Conservation (phyloP, 2,888 invertebrate genomes). For the Hyles lineata region DNA sequence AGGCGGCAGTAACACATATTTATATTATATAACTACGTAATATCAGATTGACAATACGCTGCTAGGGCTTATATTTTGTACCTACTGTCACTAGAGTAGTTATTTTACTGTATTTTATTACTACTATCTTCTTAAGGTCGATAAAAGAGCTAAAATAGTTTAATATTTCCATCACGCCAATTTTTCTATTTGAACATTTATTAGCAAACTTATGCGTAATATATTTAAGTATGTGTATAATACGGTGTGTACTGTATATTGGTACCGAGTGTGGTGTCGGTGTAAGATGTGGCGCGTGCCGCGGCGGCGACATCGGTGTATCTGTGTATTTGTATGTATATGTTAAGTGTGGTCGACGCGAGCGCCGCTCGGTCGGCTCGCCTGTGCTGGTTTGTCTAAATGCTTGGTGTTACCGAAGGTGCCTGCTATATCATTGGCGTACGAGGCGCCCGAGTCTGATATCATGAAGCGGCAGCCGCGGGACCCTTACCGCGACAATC, state of each 20-base stretch:
- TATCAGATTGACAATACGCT: conserved; percentile 53
- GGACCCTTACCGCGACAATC: conserved; percentile 98
- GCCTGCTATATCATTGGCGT: conserved; percentile 99
- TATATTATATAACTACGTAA: conserved; percentile 52
- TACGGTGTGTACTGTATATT: conserved; percentile 47
- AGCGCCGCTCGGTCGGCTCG: conserved; percentile 47
- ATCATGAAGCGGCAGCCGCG: conserved; percentile 99
- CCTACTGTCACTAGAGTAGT: conserved; percentile 75
- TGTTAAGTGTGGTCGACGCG: conserved; percentile 45
- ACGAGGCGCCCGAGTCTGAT: conserved; percentile 99
- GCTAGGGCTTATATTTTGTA: conserved; percentile 68
- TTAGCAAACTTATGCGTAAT: conserved; percentile 68
- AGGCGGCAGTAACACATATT: conserved; percentile 54
- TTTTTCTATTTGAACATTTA: conserved; percentile 68
- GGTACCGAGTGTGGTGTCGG: conserved; percentile 42
- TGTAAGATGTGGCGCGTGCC: background rate
- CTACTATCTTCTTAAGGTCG: conserved; percentile 43
- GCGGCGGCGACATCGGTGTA: conserved; percentile 62
- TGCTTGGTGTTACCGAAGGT: conserved; percentile 90
- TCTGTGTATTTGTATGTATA: conserved; percentile 50
- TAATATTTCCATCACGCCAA: conserved; percentile 70
- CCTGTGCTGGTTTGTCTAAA: conserved; percentile 73
- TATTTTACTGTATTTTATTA: conserved; percentile 65
- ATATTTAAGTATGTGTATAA: conserved; percentile 59
- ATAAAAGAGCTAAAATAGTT: conserved; percentile 58